Base-by-base conservation (phyloP, 1,140 invertebrate species). In the Heterodera carotae region DNA sequence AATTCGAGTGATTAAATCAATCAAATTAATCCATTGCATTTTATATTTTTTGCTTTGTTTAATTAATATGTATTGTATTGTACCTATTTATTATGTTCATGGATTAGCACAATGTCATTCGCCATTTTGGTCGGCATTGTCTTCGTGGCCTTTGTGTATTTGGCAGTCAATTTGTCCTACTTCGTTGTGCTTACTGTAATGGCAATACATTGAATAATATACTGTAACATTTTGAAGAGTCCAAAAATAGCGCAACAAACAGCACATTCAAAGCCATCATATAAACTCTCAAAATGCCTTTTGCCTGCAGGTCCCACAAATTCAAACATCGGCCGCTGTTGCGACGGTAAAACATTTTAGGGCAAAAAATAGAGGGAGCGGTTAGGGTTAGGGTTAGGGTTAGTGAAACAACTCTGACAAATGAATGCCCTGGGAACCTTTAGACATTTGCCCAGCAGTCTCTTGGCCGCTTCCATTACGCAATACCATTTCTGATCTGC, bases 401-500 rank as follows among this genome's bases (percentile, higher is more conserved):
- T n/a, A n/a, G n/a, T n/a, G n/a, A n/a, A n/a, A n/a, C n/a, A 43
- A 43, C 12, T 43, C 12, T 43, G 39, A 43, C 39, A 8, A 43
- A 43, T 43, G 6, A 43, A 43, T 43, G 6, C 6, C 6, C 12
- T 12, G 39, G 39, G 12, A 6, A 43, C 5, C 43, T 81, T 83
- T 10, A 81, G 80, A 82, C 80, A 18, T 86, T 86, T 79, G 82
- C 85, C 1, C 75, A 85, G 43, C 60, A 68, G 4, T 76, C 83
- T 12, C 77, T 88, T 12, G 85, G 85, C 18, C 59, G 43, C 31
- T 84, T 87, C 43, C 64, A 80, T 12, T 84, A 85, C 70, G 68
- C 74, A 2, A 84, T 86, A 15, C 86, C 85, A 10, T 82, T 86
- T 36, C 69, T 87, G 74, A 80, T 87, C 48, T 75, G 80, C 64